Conservation (phyloP, 2,888 invertebrate species). For the Ctena decussata region DNA sequence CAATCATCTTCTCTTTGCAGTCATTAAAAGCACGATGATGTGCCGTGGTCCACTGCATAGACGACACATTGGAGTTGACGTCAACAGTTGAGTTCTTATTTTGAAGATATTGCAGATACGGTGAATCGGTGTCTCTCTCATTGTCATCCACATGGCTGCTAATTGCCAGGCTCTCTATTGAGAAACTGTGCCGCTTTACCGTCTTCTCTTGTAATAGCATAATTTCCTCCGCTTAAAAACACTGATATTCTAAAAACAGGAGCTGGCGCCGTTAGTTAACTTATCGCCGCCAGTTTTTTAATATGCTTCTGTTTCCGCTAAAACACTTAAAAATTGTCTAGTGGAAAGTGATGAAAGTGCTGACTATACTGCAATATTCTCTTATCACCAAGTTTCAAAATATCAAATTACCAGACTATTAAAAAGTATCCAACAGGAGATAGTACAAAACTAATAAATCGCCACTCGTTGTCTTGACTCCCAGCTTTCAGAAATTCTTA, state of each 20-base stretch:
- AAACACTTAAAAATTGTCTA: no score
- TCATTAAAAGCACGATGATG: background rate
- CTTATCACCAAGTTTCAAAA: no score
- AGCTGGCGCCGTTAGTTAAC: no score
- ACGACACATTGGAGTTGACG: constrained; percentile 22
- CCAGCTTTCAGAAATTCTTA: no score
- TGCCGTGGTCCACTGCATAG: background rate
- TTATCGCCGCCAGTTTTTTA: no score
- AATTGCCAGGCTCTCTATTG: constrained; percentile 64
- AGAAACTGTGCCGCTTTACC: constrained; percentile 63
- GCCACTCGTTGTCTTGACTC: no score
- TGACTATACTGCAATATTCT: no score
- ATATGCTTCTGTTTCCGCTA: no score
- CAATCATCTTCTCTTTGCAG: background rate
- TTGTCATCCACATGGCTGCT: constrained; percentile 53
- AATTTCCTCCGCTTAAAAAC: background rate
- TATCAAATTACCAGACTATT: no score
- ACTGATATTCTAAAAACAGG: background rate
- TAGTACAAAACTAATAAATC: no score
- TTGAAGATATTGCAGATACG: constrained; percentile 44
- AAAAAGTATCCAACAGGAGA: no score
- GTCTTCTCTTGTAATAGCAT: constrained; percentile 20
- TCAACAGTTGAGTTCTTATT: constrained; percentile 1
- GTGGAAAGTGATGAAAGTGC: no score
- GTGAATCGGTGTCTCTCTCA: constrained; percentile 51